Base-by-base conservation (phyloP, 2,888 invertebrate genomes). In the Neoaliturus tenellus region DNA sequence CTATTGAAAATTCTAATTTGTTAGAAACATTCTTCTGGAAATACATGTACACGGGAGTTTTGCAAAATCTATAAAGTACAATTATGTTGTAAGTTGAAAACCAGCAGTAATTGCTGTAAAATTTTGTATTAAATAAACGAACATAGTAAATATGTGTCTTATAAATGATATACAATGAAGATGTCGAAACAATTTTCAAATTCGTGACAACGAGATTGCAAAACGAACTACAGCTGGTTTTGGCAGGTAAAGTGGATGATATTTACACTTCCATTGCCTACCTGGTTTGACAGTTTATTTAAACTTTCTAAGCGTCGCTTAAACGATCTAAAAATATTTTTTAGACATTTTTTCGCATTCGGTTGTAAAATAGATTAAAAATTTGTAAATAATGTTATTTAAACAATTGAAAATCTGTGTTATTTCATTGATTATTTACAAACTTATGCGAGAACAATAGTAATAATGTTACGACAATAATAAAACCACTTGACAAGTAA, bases 231-330 rank as follows among this genome's bases (percentile, higher is more conserved):
- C 62, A 62, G 62, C 31, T 62, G 62, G 62, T 12, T 28, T 31
- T 62, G 62, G 62, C 62, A 31, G 62, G 62, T 31, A 62, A 28
- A 28, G 62, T 17, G 17, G 12, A 17, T 28, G 31, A 62, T 28
- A 62, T 62, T 28, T 62, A 4, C 62, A 8, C 31, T 55, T 14
- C 28, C 51, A n/a, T n/a, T 20, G 31, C 55, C 62, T 28, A 10
- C 31, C 17, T 62, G 62, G 17, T 62, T 25, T 62, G 62, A 62
- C 62, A 62, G 62, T 62, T 62, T 62, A 62, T 28, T 62, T 62
- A 62, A 62, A 62, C 31, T 62, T 62, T 62, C 20, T n/a, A 41
- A 41, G 23, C 23, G 23, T 23, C 23, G 17, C 4, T 3, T 44
- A 44, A 14, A 8, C 3, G 44, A 44, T 44, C 17, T 44, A 6